Percentiles rank a stretch among this genome's conserved stretches.
Conservation (phyloP, 2,888 invertebrate genomes). For the Geotrupes spiniger region DNA sequence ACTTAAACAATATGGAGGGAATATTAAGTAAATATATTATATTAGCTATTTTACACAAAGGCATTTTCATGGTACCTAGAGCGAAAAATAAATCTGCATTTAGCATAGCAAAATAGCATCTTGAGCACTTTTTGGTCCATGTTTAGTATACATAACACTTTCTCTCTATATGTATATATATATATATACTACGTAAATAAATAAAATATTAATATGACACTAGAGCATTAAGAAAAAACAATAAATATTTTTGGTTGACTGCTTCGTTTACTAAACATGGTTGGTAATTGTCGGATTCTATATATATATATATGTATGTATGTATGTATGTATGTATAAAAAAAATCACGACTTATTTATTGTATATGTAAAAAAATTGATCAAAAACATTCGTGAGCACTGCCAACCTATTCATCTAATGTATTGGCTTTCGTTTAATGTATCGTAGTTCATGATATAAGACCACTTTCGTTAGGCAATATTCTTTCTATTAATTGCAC, state of each 20-base stretch:
- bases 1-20: slow-evolving; percentile 46
- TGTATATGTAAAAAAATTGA: slow-evolving; percentile 18
- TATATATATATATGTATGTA: slow-evolving; percentile 16
- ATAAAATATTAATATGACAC: slow-evolving; percentile 32
- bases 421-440: slow-evolving; percentile 9
- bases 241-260: slow-evolving; percentile 29
- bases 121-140: slow-evolving; percentile 38
- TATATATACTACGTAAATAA: slow-evolving; percentile 21
- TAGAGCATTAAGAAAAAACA: slow-evolving; percentile 23
- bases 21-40: slow-evolving; percentile 36
- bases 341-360: slow-evolving; percentile 22
- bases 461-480: no score
- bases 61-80: slow-evolving; percentile 35
- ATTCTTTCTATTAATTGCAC: slow-evolving; percentile 15
- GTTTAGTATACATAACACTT: slow-evolving; percentile 31
- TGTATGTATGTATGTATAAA: slow-evolving; percentile 17
- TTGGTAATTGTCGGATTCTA: slow-evolving; percentile 21
- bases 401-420: slow-evolving; percentile 14
- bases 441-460: slow-evolving; percentile 22
- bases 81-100: slow-evolving; percentile 31
- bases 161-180: slow-evolving; percentile 13
- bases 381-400: slow-evolving; percentile 19
- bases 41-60: slow-evolving; percentile 31
- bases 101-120: slow-evolving; percentile 32
- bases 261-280: slow-evolving; percentile 32